A percentile compares a stretch with the other conserved stretches of the same genome.
These are phyloP conservation scores for Labeo calbasu DNA, from an alignment of 2,797 vertebrate species.

Conservation along the genomic window DNA sequence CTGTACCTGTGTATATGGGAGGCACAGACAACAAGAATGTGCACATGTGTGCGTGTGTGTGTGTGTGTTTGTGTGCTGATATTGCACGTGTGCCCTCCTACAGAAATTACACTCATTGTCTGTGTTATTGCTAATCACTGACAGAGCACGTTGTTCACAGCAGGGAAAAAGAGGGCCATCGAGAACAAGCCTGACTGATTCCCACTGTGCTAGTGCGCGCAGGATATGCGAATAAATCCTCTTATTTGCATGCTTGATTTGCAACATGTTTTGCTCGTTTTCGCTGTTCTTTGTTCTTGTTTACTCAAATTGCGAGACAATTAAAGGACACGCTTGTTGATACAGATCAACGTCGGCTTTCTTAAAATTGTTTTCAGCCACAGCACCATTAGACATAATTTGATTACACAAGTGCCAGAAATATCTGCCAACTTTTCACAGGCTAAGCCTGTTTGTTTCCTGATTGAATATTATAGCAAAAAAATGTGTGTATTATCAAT, in stretches of 20 bases:
- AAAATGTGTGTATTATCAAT: background rate
- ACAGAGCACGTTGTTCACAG: constrained; percentile 72
- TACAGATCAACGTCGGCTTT: background rate
- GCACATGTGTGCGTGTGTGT: constrained; percentile 54
- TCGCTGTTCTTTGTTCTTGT: constrained; percentile 39
- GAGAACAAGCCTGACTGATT: constrained; percentile 58
- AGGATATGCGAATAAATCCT: constrained; percentile 72
- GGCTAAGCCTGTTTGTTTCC: background rate
- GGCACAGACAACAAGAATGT: constrained; percentile 26
- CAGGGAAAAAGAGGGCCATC: constrained; percentile 67
- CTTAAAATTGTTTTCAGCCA: background rate
- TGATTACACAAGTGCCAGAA: background rate
- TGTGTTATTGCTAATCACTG: constrained; percentile 75
- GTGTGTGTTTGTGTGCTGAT: constrained; percentile 55
- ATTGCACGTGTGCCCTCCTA: constrained; percentile 54
- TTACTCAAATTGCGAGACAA: constrained; percentile 12
- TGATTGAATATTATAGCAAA: background rate
- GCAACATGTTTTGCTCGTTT: constrained; percentile 64
- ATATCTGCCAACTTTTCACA: background rate
- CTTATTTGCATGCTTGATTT: constrained; percentile 67
- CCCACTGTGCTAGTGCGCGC: constrained; percentile 72
- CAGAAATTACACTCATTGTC: constrained; percentile 71
- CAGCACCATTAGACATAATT: background rate
- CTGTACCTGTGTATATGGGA: background rate
- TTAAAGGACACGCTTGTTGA: background rate